Conservation (phyloP, 1,140 invertebrate species). For the Phenacoccus solenopsis region DNA sequence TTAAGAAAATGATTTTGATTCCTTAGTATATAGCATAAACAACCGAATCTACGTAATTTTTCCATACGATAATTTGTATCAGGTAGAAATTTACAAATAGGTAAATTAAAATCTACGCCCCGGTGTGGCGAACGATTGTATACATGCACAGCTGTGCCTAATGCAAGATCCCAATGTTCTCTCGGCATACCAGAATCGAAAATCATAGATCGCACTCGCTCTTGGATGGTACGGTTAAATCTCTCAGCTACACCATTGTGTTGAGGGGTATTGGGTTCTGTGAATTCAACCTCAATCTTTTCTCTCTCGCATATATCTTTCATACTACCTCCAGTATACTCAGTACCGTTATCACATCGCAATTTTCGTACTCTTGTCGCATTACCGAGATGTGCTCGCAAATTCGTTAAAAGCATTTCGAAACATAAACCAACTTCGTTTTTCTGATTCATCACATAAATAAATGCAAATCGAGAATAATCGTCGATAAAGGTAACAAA, state of each 20-base stretch:
- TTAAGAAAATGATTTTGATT: neutral
- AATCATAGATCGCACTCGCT: slow-evolving; percentile 31
- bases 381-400: too few relatives aligned
- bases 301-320: too few relatives aligned
- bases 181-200: slow-evolving; percentile 29
- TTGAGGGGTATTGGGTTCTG: too few relatives aligned
- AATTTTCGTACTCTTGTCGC: too few relatives aligned
- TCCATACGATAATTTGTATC: neutral
- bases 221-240: slow-evolving; percentile 33
- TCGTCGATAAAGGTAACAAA: neutral
- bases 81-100: neutral
- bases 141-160: slow-evolving; percentile 4
- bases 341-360: too few relatives aligned
- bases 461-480: neutral
- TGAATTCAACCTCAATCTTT: too few relatives aligned
- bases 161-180: slow-evolving; percentile 34
- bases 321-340: too few relatives aligned
- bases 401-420: too few relatives aligned
- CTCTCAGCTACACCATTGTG: slow-evolving; percentile 36
- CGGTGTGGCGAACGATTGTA: neutral
- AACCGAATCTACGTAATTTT: neutral
- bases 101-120: neutral
- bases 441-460: too few relatives aligned
- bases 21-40: neutral
- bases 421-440: too few relatives aligned